Percentiles rank a stretch among this genome's conserved stretches.
Conservation (phyloP, 2,888 invertebrate genomes). For the Oscheius sp. region DNA sequence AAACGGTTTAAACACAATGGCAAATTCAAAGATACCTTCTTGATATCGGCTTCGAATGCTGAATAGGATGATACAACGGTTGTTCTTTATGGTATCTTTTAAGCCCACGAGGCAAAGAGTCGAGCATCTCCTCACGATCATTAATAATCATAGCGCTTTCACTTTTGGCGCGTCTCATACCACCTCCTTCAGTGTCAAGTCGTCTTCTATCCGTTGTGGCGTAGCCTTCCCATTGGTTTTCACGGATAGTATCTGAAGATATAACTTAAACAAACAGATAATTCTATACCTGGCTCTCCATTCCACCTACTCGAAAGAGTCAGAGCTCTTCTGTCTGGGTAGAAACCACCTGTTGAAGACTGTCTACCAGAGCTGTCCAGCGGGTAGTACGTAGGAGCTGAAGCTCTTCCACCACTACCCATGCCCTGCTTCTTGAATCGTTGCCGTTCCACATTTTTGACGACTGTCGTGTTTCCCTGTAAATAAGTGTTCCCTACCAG, state of each 20-base stretch:
- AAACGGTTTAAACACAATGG: slow-evolving; percentile 14
- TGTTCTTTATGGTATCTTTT: slow-evolving; percentile 48
- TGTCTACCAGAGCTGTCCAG: slow-evolving; percentile 44
- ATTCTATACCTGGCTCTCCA: slow-evolving; percentile 12
- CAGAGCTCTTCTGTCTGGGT: slow-evolving; percentile 48
- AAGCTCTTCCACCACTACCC: slow-evolving; percentile 54
- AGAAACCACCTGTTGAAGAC: slow-evolving; percentile 24
- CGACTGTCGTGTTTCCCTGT: slow-evolving; percentile 59
- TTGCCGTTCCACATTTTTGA: slow-evolving; percentile 65
- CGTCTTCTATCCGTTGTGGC: slow-evolving; percentile 31
- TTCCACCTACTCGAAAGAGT: slow-evolving; percentile 49
- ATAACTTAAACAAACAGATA: background rate
- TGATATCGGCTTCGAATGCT: slow-evolving; percentile 50
- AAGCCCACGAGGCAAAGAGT: slow-evolving; percentile 46
- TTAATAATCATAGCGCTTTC: slow-evolving; percentile 62
- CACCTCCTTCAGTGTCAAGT: slow-evolving; percentile 43
- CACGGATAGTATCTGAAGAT: slow-evolving; percentile 25
- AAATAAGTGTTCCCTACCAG: slow-evolving; percentile 27
- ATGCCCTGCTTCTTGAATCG: slow-evolving; percentile 61
- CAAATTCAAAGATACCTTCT: slow-evolving; percentile 39
- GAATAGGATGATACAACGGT: slow-evolving; percentile 54
- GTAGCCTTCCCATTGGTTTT: slow-evolving; percentile 26
- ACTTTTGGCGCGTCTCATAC: slow-evolving; percentile 68
- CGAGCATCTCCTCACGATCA: slow-evolving; percentile 41
- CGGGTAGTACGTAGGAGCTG: slow-evolving; percentile 56